phyloP scores from a whole-genome alignment of 1,140 invertebrate genomes.

The Pseudomyrmex pallidus region DNA sequence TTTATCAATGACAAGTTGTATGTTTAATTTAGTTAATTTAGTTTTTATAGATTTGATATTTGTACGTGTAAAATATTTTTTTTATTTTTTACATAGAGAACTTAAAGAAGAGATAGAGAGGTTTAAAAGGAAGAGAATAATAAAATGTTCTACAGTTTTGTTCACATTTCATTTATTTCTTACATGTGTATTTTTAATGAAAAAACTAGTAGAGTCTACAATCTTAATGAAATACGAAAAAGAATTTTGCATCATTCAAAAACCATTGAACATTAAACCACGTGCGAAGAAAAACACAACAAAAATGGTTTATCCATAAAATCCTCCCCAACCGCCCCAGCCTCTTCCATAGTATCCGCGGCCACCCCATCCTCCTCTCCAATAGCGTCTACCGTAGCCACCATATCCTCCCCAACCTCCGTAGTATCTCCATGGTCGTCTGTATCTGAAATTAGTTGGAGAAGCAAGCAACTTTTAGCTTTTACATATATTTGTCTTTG shows the following conservation, averaged over 20 bases:
- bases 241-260: too few species aligned
- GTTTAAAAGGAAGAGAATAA: background rate
- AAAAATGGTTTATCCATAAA: slow-evolving; percentile 7
- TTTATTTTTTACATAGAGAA: background rate
- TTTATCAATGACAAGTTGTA: too few species aligned
- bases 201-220: too few species aligned
- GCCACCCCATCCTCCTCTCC: slow-evolving; percentile 10
- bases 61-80: background rate
- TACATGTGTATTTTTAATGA: background rate
- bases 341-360: slow-evolving; percentile 4
- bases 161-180: background rate
- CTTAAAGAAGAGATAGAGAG: too few species aligned
- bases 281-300: background rate
- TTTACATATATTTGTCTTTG: too few species aligned
- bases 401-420: slow-evolving; percentile 15
- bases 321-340: slow-evolving; percentile 30
- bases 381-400: background rate
- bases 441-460: slow-evolving; percentile 32
- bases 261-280: background rate
- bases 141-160: background rate
- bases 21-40: too few species aligned
- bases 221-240: too few species aligned
- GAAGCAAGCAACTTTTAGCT: background rate
- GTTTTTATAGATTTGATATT: background rate
- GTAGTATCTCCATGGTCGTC: slow-evolving; percentile 1